These are phyloP conservation scores for Python bivittatus DNA, from an alignment of 2,113 vertebrate species.

Conservation along the genomic window DNA sequence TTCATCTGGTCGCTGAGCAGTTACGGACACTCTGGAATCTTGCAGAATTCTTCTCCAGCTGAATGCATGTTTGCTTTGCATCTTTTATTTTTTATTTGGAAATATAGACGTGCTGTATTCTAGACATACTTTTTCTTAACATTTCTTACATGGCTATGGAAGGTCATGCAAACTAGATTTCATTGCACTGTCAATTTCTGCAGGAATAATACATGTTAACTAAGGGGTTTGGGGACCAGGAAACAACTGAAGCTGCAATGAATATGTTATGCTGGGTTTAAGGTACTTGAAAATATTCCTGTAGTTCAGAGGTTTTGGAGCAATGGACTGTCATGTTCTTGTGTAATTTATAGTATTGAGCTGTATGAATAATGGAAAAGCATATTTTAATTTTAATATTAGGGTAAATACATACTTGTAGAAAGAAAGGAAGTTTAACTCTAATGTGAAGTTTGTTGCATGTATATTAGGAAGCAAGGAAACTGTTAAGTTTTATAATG, in stretches of 20 bases:
- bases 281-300: slow-evolving; percentile 44
- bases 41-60: not conserved
- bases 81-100: slow-evolving; percentile 18
- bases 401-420: slow-evolving; percentile 42
- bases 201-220: slow-evolving; percentile 45
- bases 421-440: not conserved
- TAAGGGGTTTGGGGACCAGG: slow-evolving; percentile 37
- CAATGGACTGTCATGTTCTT: slow-evolving; percentile 38
- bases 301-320: slow-evolving; percentile 55
- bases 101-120: slow-evolving; percentile 24
- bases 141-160: slow-evolving; percentile 16
- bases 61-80: slow-evolving; percentile 40
- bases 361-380: slow-evolving; percentile 24
- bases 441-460: slow-evolving; percentile 37
- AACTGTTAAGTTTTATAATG: slow-evolving; percentile 53
- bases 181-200: slow-evolving; percentile 25
- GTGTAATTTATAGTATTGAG: slow-evolving; percentile 54
- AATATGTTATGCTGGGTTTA: slow-evolving; percentile 43
- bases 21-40: not conserved
- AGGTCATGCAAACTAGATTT: slow-evolving; percentile 11
- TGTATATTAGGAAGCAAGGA: slow-evolving; percentile 24
- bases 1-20: not conserved
- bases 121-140: not conserved
- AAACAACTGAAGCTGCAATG: slow-evolving; percentile 25
- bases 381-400: slow-evolving; percentile 57